Evolutionary conservation across 2,888 invertebrate species (phyloP).

Genomic region (Nemoura dubitans): DNA sequence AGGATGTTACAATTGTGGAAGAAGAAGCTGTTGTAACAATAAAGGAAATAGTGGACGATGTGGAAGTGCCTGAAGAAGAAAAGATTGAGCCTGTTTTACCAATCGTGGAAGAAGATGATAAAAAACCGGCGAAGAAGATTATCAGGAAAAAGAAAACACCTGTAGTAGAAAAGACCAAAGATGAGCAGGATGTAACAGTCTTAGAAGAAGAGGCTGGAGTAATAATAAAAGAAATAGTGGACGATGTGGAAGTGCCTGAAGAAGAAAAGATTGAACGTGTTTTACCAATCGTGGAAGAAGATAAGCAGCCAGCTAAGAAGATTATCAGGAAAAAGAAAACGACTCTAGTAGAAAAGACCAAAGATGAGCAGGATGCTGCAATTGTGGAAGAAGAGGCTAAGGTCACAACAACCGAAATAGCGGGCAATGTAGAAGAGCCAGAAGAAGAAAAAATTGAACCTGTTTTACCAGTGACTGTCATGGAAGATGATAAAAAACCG

Average conservation of each 20-base stretch:
- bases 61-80: slow-evolving; percentile 55
- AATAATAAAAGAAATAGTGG: slow-evolving; percentile 51
- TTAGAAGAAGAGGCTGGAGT: background rate
- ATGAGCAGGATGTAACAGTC: too few relatives aligned
- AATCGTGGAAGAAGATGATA: slow-evolving; percentile 45
- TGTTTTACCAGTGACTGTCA: slow-evolving; percentile 37
- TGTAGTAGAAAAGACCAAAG: slow-evolving; percentile 34
- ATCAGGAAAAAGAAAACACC: background rate
- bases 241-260: background rate
- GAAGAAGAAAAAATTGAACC: slow-evolving; percentile 53
- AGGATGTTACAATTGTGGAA: slow-evolving; percentile 39
- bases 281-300: background rate
- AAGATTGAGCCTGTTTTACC: slow-evolving; percentile 46
- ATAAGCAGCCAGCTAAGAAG: too few relatives aligned
- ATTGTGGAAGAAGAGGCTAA: slow-evolving; percentile 43
- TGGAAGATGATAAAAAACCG: slow-evolving; percentile 44
- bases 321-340: slow-evolving; percentile 18
- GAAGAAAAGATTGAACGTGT: slow-evolving; percentile 42
- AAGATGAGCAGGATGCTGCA: background rate
- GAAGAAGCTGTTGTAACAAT: slow-evolving; percentile 50
- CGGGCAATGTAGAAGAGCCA: slow-evolving; percentile 57
- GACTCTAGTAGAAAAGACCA: slow-evolving; percentile 24
- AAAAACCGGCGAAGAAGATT: background rate
- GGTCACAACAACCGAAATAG: slow-evolving; percentile 55
- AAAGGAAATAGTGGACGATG: slow-evolving; percentile 58